Base-by-base conservation (phyloP, 2,113 vertebrate genomes). In the Elgaria multicarinata region DNA sequence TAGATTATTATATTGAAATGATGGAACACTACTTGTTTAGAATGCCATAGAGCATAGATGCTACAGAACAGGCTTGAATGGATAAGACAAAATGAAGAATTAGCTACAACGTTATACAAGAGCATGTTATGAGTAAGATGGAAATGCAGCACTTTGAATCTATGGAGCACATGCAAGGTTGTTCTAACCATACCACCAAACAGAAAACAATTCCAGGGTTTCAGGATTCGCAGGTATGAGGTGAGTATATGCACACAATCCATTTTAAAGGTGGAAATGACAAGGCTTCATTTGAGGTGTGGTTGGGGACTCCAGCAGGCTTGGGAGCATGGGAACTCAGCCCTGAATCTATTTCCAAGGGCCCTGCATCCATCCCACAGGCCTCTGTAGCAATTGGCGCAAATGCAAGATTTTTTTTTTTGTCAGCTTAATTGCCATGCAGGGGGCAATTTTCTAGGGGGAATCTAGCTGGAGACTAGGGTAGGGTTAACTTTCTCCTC, bases 1-100 rank as follows among this genome's bases (percentile, higher is more conserved):
- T 36, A 33, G 69, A 76, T n/a, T 44, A 89, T 71, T 88, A 58
- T 91, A 8, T 31, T 78, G 72, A 90, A 83, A 87, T 92, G 90
- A 66, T 36, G n/a, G 80, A 46, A 90, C 62, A 82, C 46, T 28
- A 86, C 69, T 55, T 28, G 2, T 76, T 93, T 44, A 83, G 88
- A 85, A 64, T 84, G 31, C 87, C 64, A 83, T 81, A 90, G 87
- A 26, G 80, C 33, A 58, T 88, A 36, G 78, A 53, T 69, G 1
- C 2, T 31, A 67, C 0, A 14, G 7, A 31, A 81, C 8, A 62
- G 33, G 53, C 16, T 81, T 85, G 16, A 88, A 58, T 24, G 78
- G 92, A 88, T 46, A 53, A 28, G 87, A 0, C 0, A 81, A 62
- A 76, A n/a, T 67, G 62, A 90, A 85, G 85, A 92, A 69, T 64